A percentile compares a stretch with the other conserved stretches of the same genome.
These are phyloP conservation scores for Otis tarda DNA, from an alignment of 2,113 vertebrate genomes.

Conservation along the genomic window DNA sequence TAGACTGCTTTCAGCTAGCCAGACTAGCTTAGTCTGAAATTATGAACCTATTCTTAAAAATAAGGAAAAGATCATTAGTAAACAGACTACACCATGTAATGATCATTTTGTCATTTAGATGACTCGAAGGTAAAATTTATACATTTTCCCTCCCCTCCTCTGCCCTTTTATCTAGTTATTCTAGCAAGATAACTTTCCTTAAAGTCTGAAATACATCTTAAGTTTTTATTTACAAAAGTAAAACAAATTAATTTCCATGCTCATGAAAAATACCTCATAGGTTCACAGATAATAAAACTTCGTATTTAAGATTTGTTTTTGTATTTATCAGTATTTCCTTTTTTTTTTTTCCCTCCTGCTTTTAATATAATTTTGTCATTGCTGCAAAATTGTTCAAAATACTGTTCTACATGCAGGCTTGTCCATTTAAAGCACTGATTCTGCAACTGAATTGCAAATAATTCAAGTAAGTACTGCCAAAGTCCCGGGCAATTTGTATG, in stretches of 20 bases:
- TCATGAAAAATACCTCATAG: constrained; percentile 17
- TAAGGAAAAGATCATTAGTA: too few species aligned
- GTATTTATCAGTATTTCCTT: not conserved
- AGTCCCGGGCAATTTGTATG: constrained; percentile 58
- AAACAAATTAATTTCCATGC: not conserved
- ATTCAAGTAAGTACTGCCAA: constrained; percentile 53
- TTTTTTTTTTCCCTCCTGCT: not conserved
- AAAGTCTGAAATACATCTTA: constrained; percentile 15
- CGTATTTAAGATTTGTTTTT: not conserved
- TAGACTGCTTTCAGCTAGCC: not conserved
- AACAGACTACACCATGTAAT: too few species aligned
- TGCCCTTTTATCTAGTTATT: not conserved
- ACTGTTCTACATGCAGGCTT: not conserved
- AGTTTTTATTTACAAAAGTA: constrained; percentile 27
- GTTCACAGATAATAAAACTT: not conserved
- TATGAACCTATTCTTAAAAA: too few species aligned
- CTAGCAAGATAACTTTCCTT: not conserved
- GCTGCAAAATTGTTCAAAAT: constrained; percentile 34
- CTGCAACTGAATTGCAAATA: constrained; percentile 61
- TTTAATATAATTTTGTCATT: constrained; percentile 24
- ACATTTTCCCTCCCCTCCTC: not conserved
- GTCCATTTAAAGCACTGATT: constrained; percentile 47
- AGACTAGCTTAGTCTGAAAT: not conserved
- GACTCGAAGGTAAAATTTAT: too few species aligned
- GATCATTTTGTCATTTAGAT: too few species aligned